These are phyloP conservation scores for Platycheirus albimanus DNA, from an alignment of 2,888 invertebrate species.

Conservation along the genomic window DNA sequence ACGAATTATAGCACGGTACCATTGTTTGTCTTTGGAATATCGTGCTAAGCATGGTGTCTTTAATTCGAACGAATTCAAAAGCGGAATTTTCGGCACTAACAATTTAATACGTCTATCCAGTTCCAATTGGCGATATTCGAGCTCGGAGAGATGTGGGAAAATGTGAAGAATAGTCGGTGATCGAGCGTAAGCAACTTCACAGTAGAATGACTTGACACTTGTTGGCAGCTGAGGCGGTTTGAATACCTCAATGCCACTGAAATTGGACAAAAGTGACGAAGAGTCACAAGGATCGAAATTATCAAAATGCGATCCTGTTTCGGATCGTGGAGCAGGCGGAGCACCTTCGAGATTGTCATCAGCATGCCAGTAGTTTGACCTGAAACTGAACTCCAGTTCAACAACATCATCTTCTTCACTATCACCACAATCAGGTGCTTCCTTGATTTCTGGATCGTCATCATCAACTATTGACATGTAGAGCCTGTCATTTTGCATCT, in stretches of 20 bases:
- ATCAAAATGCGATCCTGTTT: conserved; percentile 61
- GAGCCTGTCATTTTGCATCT: conserved; percentile 81
- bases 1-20: conserved; percentile 89
- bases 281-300: conserved; percentile 78
- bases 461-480: conserved; percentile 69
- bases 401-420: conserved; percentile 76
- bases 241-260: conserved; percentile 76
- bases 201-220: conserved; percentile 78
- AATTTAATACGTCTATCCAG: conserved; percentile 84
- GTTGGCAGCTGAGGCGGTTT: conserved; percentile 77
- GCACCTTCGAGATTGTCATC: conserved; percentile 33
- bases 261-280: conserved; percentile 78
- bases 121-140: conserved; percentile 82
- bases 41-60: conserved; percentile 85
- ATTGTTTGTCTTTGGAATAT: conserved; percentile 85
- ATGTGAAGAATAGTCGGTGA: conserved; percentile 78
- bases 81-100: conserved; percentile 82
- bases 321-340: conserved; percentile 71
- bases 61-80: conserved; percentile 80
- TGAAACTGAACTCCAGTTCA: conserved; percentile 75
- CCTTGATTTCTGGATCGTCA: conserved; percentile 78
- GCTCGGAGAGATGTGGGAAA: conserved; percentile 80
- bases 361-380: conserved; percentile 76
- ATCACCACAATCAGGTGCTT: conserved; percentile 81
- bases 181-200: conserved; percentile 78